Evolutionary conservation across 1,140 invertebrate species (phyloP).

Genomic region (Tribolium castaneum): DNA sequence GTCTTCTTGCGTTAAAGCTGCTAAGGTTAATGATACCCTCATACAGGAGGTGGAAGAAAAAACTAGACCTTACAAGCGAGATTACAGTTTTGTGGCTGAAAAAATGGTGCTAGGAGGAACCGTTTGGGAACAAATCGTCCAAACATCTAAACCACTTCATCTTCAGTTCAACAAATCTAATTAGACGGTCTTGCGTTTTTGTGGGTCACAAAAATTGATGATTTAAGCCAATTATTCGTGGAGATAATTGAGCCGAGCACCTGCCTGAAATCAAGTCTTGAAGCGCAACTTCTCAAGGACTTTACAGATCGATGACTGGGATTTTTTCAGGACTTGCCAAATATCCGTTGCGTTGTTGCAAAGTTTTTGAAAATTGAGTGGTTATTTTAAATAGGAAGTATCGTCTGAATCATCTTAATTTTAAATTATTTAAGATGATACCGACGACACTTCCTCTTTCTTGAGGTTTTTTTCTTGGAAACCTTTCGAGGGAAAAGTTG

Average conservation of each 20-base stretch:
- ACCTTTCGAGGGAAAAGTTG: background rate
- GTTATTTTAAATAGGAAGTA: background rate
- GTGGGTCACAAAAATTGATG: background rate
- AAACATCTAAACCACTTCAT: background rate
- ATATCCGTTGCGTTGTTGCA: too few species aligned
- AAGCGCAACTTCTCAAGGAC: conserved; percentile 17
- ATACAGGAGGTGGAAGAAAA: conserved; percentile 21
- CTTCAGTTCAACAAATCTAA: background rate
- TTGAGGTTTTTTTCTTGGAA: conserved; percentile 8
- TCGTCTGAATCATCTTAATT: background rate
- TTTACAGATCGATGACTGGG: conserved; percentile 17
- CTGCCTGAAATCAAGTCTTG: background rate
- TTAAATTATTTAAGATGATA: background rate
- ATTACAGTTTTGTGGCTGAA: conserved; percentile 11
- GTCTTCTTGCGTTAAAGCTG: conserved; percentile 28
- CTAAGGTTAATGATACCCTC: conserved; percentile 35
- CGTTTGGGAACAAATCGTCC: background rate
- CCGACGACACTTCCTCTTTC: background rate
- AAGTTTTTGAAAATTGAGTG: too few species aligned
- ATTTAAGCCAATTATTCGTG: background rate
- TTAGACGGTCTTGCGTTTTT: background rate
- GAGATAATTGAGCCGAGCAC: background rate
- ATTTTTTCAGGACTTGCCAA: conserved; percentile 8
- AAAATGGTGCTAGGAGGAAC: background rate
- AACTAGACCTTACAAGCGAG: conserved; percentile 18